Evolutionary conservation across 1,140 invertebrate genomes (phyloP).

Genomic region (Metopolophium dirhodum): DNA sequence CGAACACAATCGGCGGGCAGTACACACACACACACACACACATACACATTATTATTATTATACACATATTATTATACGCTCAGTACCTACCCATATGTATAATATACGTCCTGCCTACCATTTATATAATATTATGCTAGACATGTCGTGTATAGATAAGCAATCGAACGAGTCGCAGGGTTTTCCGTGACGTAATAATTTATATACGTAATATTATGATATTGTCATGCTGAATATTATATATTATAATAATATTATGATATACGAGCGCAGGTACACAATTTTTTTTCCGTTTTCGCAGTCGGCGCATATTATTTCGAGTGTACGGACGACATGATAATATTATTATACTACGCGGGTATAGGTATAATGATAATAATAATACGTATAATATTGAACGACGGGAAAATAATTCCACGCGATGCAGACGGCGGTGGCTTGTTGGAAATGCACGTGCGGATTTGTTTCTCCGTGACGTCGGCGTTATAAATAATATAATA

Average conservation of each 20-base stretch:
- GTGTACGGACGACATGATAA: too few species aligned
- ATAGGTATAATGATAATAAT: too few species aligned
- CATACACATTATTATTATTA: background rate
- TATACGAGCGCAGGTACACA: background rate
- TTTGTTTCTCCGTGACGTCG: background rate
- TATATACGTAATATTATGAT: background rate
- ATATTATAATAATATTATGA: background rate
- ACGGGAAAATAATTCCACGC: too few species aligned
- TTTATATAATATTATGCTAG: background rate
- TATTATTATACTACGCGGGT: too few species aligned
- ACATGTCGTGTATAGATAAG: constrained; percentile 2
- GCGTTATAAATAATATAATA: background rate
- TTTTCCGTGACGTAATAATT: background rate
- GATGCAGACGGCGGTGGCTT: background rate
- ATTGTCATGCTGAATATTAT: background rate
- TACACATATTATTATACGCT: background rate
- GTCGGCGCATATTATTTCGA: background rate
- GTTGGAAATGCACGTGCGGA: background rate
- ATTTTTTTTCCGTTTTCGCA: background rate
- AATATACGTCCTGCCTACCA: background rate
- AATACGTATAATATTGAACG: too few species aligned
- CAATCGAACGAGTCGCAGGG: background rate
- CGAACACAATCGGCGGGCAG: constrained; percentile 3
- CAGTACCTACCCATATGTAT: too few species aligned
- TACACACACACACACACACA: background rate